A percentile compares a stretch with the other conserved stretches of the same genome.
Conservation (phyloP, 2,888 invertebrate genomes). For the Steinernema hermaphroditum region DNA sequence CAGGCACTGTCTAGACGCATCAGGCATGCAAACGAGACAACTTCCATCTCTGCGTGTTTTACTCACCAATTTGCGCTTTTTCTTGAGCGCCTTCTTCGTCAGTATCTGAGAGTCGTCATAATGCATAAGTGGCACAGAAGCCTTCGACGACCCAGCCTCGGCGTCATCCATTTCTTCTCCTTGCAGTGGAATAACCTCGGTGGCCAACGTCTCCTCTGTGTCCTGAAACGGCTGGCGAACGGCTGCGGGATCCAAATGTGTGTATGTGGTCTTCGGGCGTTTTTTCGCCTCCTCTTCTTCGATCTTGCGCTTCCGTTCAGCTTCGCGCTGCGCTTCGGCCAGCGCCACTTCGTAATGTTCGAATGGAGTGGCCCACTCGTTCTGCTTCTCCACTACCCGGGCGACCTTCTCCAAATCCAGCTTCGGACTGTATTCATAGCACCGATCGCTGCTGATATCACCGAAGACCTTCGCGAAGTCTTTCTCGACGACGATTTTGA, state of each 20-base stretch:
- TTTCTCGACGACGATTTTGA: not conserved
- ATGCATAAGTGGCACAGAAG: not conserved
- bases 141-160: no score
- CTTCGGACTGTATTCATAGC: not conserved
- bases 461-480: not conserved
- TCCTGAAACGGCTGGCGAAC: not conserved
- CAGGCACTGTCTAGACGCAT: no score
- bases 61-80: constrained; percentile 1
- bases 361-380: constrained; percentile 7
- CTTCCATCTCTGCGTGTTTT: no score
- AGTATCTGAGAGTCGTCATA: not conserved
- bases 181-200: not conserved
- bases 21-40: no score
- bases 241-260: not conserved
- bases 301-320: constrained; percentile 11
- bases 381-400: not conserved
- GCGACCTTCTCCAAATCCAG: not conserved
- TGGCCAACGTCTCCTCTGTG: not conserved
- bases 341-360: constrained; percentile 7
- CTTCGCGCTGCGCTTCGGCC: not conserved
- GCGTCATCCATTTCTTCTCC: not conserved
- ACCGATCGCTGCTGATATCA: not conserved
- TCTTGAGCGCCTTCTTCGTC: not conserved
- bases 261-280: constrained; percentile 1
- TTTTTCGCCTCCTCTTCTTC: constrained; percentile 8